Conservation (phyloP, 2,888 invertebrate genomes). For the Cylindroiulus punctatus region DNA sequence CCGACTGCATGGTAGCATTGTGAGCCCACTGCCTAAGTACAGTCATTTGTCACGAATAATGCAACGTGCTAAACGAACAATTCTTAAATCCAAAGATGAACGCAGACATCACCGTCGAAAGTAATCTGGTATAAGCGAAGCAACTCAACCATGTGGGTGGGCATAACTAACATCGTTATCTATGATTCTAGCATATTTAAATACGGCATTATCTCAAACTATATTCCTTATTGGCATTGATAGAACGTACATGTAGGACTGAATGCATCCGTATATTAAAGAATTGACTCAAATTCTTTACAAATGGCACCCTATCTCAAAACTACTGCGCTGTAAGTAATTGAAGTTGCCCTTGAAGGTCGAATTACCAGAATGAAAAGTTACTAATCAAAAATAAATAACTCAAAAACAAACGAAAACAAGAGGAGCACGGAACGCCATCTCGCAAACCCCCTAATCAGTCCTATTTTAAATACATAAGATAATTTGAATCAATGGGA, state of each 20-base stretch:
- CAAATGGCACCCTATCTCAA: not conserved
- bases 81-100: constrained; percentile 10
- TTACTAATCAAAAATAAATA: not conserved
- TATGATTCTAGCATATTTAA: not conserved
- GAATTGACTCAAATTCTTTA: too few species aligned
- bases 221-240: not conserved
- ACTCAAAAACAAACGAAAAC: not conserved
- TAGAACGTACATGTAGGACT: not conserved
- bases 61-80: not conserved
- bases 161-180: not conserved
- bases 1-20: not conserved
- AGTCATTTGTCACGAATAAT: not conserved
- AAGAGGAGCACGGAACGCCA: too few species aligned
- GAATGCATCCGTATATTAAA: not conserved
- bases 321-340: not conserved
- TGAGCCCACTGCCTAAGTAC: not conserved
- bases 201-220: not conserved
- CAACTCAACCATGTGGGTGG: not conserved
- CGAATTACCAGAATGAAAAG: not conserved
- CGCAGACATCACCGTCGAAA: not conserved
- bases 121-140: not conserved
- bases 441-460: too few species aligned
- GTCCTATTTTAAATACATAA: too few species aligned
- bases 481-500: too few species aligned
- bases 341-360: not conserved